Base-by-base conservation (phyloP, 1,140 invertebrate species). In the Spodoptera frugiperda region DNA sequence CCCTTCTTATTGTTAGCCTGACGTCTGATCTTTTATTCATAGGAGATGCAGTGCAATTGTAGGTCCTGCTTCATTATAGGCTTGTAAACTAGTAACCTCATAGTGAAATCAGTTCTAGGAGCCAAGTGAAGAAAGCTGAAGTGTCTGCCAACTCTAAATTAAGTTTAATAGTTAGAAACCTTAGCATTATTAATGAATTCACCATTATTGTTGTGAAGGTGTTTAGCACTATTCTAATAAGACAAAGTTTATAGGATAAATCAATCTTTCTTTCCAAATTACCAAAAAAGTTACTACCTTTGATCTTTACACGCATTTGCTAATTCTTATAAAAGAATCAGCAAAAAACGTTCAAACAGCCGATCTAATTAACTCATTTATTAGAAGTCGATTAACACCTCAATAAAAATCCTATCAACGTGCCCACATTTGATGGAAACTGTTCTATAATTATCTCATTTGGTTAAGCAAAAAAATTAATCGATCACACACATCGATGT, bases 11-110 rank as follows among this genome's bases (percentile, higher is more conserved):
- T 82, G 79, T 81, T 57, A 61, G n/a, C 17, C 17, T 17, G 65
- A 46, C 48, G 17, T 65, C 76, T 71, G 19, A 87, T 90, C 81
- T 82, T 83, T 90, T 88, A 91, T 91, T 90, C 89, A 91, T 89
- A 33, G 49, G 51, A 68, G 77, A 67, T 82, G 81, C 78, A 75
- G 77, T 57, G 76, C 83, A 85, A 81, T 79, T 82, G 67, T 76
- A 74, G 44, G 76, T 76, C 61, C 78, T 80, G 59, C 68, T 85
- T 76, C 78, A 80, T 77, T 78, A 76, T 49, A 57, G 79, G 71
- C 73, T 53, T 73, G 78, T 79, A 80, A 82, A 84, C 77, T 78
- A 78, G 74, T 81, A 78, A 81, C 78, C 81, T 49, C 19, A 65
- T 81, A 49, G 72, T 74, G 59, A 49, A 68, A 59, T 76, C 72